Evolutionary conservation across 2,888 invertebrate genomes (phyloP), one percentile per base, ranked within the genome.

Genomic region (Phlogophora meticulosa): DNA sequence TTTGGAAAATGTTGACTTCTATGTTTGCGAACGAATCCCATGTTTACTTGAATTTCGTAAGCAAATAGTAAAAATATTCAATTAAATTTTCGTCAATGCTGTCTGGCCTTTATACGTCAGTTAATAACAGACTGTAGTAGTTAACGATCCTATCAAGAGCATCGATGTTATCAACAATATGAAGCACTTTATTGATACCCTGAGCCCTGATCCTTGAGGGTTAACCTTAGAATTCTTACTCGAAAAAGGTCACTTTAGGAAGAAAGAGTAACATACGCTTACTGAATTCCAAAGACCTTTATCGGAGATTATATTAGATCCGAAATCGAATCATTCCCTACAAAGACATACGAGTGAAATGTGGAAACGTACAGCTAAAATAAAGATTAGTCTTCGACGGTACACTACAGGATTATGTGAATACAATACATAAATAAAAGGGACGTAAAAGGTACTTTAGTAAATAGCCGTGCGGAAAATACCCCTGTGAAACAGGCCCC

Each of bases 381-480:
- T 79, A 72, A 71, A 60, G 62, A 76, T 82, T 73, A 78, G 76
- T 70, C 55, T 79, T 62, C 66, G 20, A 48, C 42, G 53, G 53
- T 67, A 73, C 40, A 55, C 28, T 67, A 56, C 58, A 66, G 70
- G 78, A 75, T 72, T 80, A 72, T 67, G 68, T 69, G 78, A 77
- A 83, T 78, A 84, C 79, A 80, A 82, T 81, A 78, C 59, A 72
- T 78, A 76, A 78, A 81, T 81, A 83, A 81, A 77, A 81, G 65
- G 69, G 75, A 70, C 68, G 73, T 82, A 76, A 82, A 78, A 81
- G 80, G 76, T 74, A 73, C 67, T 77, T 75, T 70, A 78, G 80
- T 78, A 86, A 83, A 86, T 84, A 78, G 78, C 82, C 76, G 81
- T 63, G 76, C 75, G 80, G 77, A 80, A 83, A 82, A 84, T 82